A percentile compares a stretch with the other conserved stretches of the same genome.
phyloP scores from a whole-genome alignment of 2,888 invertebrate genomes.

The Pecten maximus region DNA sequence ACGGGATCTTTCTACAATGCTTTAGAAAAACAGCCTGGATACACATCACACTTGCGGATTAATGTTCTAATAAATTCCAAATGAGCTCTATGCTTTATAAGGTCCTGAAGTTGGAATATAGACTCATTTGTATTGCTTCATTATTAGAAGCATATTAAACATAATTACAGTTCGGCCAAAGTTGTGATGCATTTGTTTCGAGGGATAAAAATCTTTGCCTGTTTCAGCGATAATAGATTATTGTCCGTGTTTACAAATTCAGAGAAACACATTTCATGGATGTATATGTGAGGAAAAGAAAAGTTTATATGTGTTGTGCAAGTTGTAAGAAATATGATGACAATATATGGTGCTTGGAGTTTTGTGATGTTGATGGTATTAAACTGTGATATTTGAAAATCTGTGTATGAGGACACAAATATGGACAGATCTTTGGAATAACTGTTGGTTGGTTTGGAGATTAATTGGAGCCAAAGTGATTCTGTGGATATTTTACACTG shows the following conservation, averaged over 20 bases:
- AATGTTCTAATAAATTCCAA: background rate
- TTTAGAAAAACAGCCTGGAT: background rate
- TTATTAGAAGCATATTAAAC: background rate
- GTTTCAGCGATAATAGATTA: background rate
- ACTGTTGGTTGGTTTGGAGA: background rate
- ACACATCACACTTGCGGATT: background rate
- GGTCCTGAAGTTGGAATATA: background rate
- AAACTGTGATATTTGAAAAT: slow-evolving; percentile 13
- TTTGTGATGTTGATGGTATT: background rate
- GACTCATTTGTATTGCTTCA: background rate
- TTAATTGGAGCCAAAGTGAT: background rate
- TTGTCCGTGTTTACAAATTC: background rate
- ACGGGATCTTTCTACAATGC: background rate
- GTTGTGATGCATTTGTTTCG: background rate
- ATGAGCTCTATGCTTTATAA: slow-evolving; percentile 4
- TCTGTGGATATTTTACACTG: background rate
- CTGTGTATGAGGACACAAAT: slow-evolving; percentile 24
- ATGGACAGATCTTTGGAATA: background rate
- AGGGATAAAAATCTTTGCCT: background rate
- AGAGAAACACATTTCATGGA: background rate
- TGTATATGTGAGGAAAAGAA: background rate
- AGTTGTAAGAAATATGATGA: slow-evolving; percentile 25
- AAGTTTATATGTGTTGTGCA: background rate
- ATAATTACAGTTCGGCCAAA: background rate
- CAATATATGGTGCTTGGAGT: background rate